Conservation (phyloP, 2,797 vertebrate species). For the Octomys mimax region DNA sequence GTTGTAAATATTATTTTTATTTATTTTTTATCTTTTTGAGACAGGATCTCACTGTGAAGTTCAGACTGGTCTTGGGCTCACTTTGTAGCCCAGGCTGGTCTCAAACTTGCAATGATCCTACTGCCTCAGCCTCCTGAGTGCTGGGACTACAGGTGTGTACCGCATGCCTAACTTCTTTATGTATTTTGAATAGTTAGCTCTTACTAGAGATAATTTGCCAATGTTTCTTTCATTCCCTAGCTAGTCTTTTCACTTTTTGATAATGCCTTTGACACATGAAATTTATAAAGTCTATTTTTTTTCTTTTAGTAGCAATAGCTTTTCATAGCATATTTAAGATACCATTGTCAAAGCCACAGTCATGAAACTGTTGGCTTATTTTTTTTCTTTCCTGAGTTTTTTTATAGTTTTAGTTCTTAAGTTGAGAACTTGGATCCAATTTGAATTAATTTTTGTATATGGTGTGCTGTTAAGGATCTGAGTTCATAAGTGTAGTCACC, state of each 20-base stretch:
- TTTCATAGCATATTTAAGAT: background rate
- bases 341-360: background rate
- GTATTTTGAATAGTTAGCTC: background rate
- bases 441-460: background rate
- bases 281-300: background rate
- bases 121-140: no score
- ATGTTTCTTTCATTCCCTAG: background rate
- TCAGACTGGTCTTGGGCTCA: no score
- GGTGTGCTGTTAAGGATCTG: background rate
- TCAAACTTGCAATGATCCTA: no score
- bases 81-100: no score
- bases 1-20: background rate
- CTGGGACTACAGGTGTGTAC: no score
- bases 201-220: background rate
- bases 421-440: background rate
- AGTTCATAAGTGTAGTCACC: background rate
- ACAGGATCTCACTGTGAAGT: no score
- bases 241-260: constrained; percentile 12
- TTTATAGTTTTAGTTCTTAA: background rate
- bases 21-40: no score
- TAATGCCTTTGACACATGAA: background rate
- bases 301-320: background rate
- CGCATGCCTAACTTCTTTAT: background rate
- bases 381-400: background rate
- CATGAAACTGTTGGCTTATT: background rate